Conservation (phyloP, 1,140 invertebrate genomes). For the Zaprionus kolodkinae region DNA sequence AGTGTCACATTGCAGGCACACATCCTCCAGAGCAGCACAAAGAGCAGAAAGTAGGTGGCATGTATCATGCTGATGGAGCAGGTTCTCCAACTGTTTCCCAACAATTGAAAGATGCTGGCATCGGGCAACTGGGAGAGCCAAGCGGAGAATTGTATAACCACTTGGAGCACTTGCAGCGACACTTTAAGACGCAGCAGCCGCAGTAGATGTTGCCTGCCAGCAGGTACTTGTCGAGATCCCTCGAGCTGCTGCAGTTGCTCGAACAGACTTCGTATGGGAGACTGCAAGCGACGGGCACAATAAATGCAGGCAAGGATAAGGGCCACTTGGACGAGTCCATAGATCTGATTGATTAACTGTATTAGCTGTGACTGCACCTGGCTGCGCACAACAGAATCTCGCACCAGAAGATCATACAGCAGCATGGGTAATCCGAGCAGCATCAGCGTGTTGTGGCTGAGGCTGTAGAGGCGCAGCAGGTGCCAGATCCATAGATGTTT, state of each 20-base stretch:
- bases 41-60: slow-evolving; percentile 8
- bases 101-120: not conserved
- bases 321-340: not conserved
- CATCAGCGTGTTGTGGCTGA: not conserved
- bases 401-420: slow-evolving; percentile 5
- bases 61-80: not conserved
- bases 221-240: not conserved
- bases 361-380: slow-evolving; percentile 1
- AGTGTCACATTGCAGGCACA: not conserved
- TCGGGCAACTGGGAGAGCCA: not conserved
- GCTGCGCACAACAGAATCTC: not conserved
- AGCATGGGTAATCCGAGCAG: not conserved
- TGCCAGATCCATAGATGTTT: not conserved
- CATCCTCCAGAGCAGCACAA: slow-evolving; percentile 12
- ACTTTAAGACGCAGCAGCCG: slow-evolving; percentile 1
- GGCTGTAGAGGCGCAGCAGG: not conserved
- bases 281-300: not conserved
- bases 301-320: slow-evolving; percentile 3
- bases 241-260: not conserved
- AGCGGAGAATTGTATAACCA: not conserved
- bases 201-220: not conserved
- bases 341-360: not conserved
- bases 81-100: slow-evolving; percentile 1
- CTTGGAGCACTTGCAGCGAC: not conserved
- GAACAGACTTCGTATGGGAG: not conserved